Conservation (phyloP, 2,888 invertebrate genomes). For the Oeneis ivallda region DNA sequence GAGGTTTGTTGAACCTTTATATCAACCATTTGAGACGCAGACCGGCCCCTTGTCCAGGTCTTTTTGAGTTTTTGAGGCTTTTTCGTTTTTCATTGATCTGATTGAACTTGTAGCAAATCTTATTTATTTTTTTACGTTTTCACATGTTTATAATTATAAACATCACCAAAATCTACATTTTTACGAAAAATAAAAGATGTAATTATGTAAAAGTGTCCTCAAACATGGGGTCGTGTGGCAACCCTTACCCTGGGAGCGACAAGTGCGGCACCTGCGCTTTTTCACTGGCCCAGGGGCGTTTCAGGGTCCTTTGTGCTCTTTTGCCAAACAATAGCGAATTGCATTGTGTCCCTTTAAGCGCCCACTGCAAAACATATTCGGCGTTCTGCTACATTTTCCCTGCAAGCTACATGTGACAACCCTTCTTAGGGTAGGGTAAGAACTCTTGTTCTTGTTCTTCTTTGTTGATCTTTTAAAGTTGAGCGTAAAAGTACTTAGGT, state of each 20-base stretch:
- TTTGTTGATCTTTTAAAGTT: conserved; percentile 12
- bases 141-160: too few relatives aligned
- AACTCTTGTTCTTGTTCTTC: too few relatives aligned
- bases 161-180: background rate
- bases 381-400: conserved; percentile 35
- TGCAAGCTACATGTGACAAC: conserved; percentile 21
- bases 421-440: too few relatives aligned
- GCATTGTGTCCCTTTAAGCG: conserved; percentile 41
- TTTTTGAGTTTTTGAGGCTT: too few relatives aligned
- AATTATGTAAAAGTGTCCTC: background rate
- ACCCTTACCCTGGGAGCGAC: conserved; percentile 55
- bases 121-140: too few relatives aligned
- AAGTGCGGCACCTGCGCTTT: conserved; percentile 79
- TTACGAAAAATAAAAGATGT: background rate
- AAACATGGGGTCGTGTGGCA: background rate
- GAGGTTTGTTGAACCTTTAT: too few relatives aligned
- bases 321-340: conserved; percentile 46
- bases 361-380: conserved; percentile 38
- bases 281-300: conserved; percentile 57
- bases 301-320: conserved; percentile 57
- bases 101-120: too few relatives aligned
- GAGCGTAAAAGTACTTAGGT: background rate
- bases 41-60: too few relatives aligned
- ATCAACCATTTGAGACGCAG: too few relatives aligned
- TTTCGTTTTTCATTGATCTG: too few relatives aligned